Evolutionary conservation across 2,113 vertebrate species (phyloP).

Genomic region (Sylvietta virens): DNA sequence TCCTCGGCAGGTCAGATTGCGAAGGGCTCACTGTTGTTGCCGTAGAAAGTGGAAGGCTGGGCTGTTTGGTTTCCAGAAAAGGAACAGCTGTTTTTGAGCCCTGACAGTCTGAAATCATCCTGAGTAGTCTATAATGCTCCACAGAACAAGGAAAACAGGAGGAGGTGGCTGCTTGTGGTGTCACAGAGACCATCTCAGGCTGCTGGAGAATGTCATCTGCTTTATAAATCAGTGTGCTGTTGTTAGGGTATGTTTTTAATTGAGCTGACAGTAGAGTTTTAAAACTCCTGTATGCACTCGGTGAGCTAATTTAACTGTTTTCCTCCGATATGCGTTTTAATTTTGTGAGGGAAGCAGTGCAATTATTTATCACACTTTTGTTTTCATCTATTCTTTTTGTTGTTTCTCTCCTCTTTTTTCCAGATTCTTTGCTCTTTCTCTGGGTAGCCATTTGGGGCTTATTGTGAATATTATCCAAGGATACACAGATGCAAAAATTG

Average conservation of each 20-base stretch:
- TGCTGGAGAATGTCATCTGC: conserved; percentile 65
- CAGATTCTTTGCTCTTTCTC: background rate
- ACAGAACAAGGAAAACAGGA: conserved; percentile 18
- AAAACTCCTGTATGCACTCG: conserved; percentile 12
- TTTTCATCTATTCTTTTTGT: background rate
- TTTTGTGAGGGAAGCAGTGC: background rate
- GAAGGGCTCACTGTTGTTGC: conserved; percentile 58
- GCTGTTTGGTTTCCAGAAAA: conserved; percentile 57
- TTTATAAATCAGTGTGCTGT: conserved; percentile 52
- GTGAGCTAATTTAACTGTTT: conserved; percentile 60
- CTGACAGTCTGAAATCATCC: conserved; percentile 48
- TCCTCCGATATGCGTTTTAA: background rate
- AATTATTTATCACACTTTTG: conserved; percentile 8
- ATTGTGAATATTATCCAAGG: background rate
- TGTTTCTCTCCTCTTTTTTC: background rate
- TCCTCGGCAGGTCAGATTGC: conserved; percentile 79
- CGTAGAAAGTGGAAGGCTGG: conserved; percentile 60
- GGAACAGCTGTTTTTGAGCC: conserved; percentile 51
- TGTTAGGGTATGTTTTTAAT: conserved; percentile 53
- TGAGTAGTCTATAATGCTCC: conserved; percentile 17
- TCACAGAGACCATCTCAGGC: conserved; percentile 68
- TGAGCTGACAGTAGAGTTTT: conserved; percentile 50
- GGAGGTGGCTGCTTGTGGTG: conserved; percentile 11
- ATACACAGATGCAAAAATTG: background rate
- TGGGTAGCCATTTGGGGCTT: background rate